phyloP scores from a whole-genome alignment of 2,888 invertebrate genomes.

The Synanthedon vespiformis region DNA sequence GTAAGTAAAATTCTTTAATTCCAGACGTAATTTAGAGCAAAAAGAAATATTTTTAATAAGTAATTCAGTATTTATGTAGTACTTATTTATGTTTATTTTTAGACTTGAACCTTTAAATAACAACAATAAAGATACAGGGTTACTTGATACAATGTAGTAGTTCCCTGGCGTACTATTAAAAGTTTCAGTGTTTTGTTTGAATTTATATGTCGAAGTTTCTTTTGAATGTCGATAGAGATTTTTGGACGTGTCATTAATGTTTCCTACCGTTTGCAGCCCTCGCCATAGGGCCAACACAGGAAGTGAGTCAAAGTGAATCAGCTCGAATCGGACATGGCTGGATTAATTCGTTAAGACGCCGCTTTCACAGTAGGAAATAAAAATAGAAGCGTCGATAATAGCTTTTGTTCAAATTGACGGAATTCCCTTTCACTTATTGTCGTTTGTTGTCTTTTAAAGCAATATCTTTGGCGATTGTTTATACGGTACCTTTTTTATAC shows the following conservation, averaged over 20 bases:
- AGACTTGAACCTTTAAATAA: too few species aligned
- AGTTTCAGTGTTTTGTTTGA: too few species aligned
- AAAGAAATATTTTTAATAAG: too few species aligned
- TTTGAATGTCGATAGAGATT: too few species aligned
- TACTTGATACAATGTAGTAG: too few species aligned
- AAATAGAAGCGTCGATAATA: conserved; percentile 38
- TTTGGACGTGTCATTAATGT: background rate
- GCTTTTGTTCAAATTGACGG: conserved; percentile 29
- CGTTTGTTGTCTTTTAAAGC: conserved; percentile 8
- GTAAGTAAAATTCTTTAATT: too few species aligned
- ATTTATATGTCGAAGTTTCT: too few species aligned
- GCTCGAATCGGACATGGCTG: conserved; percentile 27
- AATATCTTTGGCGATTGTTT: background rate
- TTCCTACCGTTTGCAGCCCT: background rate
- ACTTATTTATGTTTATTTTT: too few species aligned
- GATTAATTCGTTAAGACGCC: conserved; percentile 48
- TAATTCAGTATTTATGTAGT: too few species aligned
- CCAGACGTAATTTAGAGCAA: too few species aligned
- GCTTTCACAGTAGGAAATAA: conserved; percentile 37
- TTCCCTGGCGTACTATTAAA: too few species aligned
- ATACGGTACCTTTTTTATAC: background rate
- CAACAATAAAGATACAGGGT: too few species aligned
- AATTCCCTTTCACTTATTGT: conserved; percentile 47
- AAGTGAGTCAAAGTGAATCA: conserved; percentile 35
- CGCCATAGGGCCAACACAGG: conserved; percentile 9